A percentile compares a stretch with the other conserved stretches of the same genome.
Conservation (phyloP, 2,113 vertebrate genomes). For the Psittacula cyanocephala region DNA sequence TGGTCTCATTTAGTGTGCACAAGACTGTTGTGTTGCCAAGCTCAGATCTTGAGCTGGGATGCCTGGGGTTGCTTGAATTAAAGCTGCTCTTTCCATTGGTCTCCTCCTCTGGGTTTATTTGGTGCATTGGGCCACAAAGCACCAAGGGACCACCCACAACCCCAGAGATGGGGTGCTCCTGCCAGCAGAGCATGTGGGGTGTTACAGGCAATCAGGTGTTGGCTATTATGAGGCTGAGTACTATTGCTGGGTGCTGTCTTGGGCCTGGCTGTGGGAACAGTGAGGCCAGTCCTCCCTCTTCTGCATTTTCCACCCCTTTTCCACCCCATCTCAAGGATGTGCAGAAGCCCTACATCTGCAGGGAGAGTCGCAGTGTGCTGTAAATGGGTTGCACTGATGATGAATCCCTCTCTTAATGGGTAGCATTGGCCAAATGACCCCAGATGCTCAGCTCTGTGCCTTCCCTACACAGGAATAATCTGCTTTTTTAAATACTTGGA, state of each 20-base stretch:
- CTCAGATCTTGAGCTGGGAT: neutral
- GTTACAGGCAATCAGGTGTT: neutral
- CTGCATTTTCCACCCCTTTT: neutral
- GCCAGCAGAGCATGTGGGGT: neutral
- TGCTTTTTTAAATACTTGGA: neutral
- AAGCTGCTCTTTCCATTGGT: neutral
- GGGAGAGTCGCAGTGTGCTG: neutral
- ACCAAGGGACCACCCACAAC: neutral
- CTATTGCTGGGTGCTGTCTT: neutral
- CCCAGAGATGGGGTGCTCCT: fast-evolving
- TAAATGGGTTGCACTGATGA: neutral
- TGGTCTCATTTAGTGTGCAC: neutral
- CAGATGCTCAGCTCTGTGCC: neutral
- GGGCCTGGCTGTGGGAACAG: neutral
- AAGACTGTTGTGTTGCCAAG: neutral
- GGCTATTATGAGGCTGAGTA: neutral
- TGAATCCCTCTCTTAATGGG: neutral
- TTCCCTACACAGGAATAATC: neutral
- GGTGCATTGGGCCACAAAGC: neutral
- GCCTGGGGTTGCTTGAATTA: neutral
- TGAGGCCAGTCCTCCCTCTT: neutral
- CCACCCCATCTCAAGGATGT: neutral
- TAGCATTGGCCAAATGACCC: neutral
- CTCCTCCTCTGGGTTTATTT: neutral
- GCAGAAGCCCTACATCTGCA: neutral